These are phyloP conservation scores for Fratercula arctica DNA, from an alignment of 2,797 vertebrate species.

Conservation along the genomic window DNA sequence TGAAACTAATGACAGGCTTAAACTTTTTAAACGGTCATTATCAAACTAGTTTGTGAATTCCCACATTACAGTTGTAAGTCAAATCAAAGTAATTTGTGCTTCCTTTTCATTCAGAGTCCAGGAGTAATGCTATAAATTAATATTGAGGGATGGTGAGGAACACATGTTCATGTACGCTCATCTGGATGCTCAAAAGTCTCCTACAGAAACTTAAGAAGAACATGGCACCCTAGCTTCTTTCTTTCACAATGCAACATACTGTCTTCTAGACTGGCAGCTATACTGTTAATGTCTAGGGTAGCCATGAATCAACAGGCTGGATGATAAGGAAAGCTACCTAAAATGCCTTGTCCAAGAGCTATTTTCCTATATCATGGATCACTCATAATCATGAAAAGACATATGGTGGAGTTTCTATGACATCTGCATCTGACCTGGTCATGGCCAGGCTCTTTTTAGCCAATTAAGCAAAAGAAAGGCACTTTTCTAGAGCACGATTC, in stretches of 20 bases:
- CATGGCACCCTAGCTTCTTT: neutral
- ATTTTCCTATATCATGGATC: neutral
- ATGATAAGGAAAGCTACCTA: neutral
- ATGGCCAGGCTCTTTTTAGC: neutral
- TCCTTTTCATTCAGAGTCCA: neutral
- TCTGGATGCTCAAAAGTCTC: neutral
- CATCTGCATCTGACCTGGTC: neutral
- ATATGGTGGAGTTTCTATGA: neutral
- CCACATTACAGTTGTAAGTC: neutral
- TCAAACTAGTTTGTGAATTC: constrained; percentile 15
- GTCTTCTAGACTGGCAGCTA: neutral
- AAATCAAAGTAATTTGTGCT: neutral
- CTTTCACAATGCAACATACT: neutral
- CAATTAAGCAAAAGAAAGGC: neutral
- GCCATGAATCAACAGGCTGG: neutral
- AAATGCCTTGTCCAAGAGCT: neutral
- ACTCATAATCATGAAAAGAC: neutral
- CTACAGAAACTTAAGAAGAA: neutral
- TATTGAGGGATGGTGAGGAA: neutral
- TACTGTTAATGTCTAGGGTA: neutral
- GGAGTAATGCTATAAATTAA: neutral
- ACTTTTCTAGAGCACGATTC: neutral
- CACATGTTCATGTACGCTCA: neutral
- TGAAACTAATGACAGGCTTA: neutral
- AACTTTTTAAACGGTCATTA: neutral